A percentile compares a stretch with the other conserved stretches of the same genome.
These are phyloP conservation scores for Plutella xylostella DNA, from an alignment of 2,888 invertebrate species.

Conservation along the genomic window DNA sequence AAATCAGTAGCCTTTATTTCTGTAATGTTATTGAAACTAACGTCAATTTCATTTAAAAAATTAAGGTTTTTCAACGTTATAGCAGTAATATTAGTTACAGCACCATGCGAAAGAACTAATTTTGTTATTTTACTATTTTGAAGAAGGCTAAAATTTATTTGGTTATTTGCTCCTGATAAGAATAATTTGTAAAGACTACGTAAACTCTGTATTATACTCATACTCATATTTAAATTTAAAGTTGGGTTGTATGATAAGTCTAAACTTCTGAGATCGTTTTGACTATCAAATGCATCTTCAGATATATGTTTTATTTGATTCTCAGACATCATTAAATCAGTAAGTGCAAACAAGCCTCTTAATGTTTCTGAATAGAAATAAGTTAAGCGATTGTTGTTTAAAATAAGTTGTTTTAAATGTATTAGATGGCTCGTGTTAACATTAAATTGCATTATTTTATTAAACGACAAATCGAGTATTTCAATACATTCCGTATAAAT, in stretches of 20 bases:
- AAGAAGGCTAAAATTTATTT: slow-evolving; percentile 24
- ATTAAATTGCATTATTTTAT: slow-evolving; percentile 29
- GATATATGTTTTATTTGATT: slow-evolving; percentile 28
- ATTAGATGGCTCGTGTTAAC: slow-evolving; percentile 35
- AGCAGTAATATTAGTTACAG: slow-evolving; percentile 25
- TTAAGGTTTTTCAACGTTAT: slow-evolving; percentile 22
- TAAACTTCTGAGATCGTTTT: slow-evolving; percentile 26
- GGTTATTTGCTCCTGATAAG: slow-evolving; percentile 29
- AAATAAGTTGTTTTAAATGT: slow-evolving; percentile 25
- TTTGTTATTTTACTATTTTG: slow-evolving; percentile 20
- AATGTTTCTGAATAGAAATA: slow-evolving; percentile 24
- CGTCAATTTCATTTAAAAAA: slow-evolving; percentile 23
- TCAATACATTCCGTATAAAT: slow-evolving; percentile 29
- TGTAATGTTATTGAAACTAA: slow-evolving; percentile 32
- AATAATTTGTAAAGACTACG: slow-evolving; percentile 25
- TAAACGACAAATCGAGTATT: slow-evolving; percentile 41
- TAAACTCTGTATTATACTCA: slow-evolving; percentile 21
- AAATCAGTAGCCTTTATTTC: slow-evolving; percentile 27
- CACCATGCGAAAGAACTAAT: slow-evolving; percentile 28
- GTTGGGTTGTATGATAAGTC: slow-evolving; percentile 40
- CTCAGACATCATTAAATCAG: slow-evolving; percentile 27
- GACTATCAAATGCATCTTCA: slow-evolving; percentile 24
- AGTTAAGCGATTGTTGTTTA: slow-evolving; percentile 37
- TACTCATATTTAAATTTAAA: slow-evolving; percentile 23
- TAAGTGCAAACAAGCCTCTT: slow-evolving; percentile 23